Evolutionary conservation across 1,140 invertebrate genomes (phyloP).

Genomic region (Copidosoma floridanum): DNA sequence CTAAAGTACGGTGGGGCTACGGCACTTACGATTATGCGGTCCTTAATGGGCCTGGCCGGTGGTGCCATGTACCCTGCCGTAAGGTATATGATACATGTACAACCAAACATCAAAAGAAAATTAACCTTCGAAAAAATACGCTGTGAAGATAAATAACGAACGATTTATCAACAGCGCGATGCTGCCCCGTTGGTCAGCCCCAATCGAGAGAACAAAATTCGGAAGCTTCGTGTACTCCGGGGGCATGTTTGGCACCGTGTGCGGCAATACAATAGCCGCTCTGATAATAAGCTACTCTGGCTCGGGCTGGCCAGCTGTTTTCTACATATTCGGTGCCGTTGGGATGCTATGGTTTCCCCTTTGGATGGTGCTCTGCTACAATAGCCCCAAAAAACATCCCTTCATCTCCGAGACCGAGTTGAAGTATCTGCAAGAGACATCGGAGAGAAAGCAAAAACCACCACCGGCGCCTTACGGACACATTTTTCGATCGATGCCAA

Average conservation of each 20-base stretch:
- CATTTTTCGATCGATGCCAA: constrained; percentile 41
- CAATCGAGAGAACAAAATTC: constrained; percentile 43
- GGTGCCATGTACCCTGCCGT: constrained; percentile 56
- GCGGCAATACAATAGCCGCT: constrained; percentile 4
- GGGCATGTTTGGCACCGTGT: constrained; percentile 27
- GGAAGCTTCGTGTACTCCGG: constrained; percentile 46
- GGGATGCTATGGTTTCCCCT: constrained; percentile 13
- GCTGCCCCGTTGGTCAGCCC: constrained; percentile 49
- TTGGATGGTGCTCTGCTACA: constrained; percentile 63
- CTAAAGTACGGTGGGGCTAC: background rate
- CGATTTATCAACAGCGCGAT: too few relatives aligned
- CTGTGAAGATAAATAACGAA: too few relatives aligned
- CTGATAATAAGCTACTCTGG: background rate
- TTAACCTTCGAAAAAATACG: too few relatives aligned
- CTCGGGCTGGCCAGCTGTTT: background rate
- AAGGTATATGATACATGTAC: too few relatives aligned
- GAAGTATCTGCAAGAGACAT: constrained; percentile 65
- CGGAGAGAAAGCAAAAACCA: constrained; percentile 27
- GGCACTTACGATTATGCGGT: constrained; percentile 47
- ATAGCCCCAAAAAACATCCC: constrained; percentile 74
- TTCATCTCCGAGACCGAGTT: constrained; percentile 75
- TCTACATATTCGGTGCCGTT: constrained; percentile 2
- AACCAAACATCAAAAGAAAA: too few relatives aligned
- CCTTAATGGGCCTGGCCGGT: constrained; percentile 48
- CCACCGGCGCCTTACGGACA: constrained; percentile 38